Conservation (phyloP, 2,797 vertebrate species). For the Parauchenoglanis ngamensis region DNA sequence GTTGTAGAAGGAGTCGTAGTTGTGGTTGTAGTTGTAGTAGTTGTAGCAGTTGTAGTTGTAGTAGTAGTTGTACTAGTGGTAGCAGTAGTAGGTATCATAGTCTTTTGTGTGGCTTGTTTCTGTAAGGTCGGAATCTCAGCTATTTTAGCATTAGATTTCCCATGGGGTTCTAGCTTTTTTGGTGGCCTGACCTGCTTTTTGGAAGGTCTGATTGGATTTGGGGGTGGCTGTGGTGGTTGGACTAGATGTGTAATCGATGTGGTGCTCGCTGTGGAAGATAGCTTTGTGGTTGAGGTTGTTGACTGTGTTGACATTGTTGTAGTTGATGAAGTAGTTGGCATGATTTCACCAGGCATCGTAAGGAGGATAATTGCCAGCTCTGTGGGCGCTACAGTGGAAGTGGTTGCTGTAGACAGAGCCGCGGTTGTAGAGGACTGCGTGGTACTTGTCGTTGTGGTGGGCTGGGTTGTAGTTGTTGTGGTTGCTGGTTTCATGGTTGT, state of each 20-base stretch:
- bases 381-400: constrained; percentile 18
- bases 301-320: constrained; percentile 20
- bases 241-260: constrained; percentile 13
- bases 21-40: neutral
- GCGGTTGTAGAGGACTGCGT: constrained; percentile 26
- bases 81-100: neutral
- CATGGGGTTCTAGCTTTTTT: constrained; percentile 65
- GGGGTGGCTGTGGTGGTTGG: neutral
- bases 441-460: neutral
- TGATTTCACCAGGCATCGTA: constrained; percentile 9
- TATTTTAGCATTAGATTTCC: constrained; percentile 18
- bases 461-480: constrained; percentile 9
- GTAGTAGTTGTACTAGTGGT: constrained; percentile 14
- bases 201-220: constrained; percentile 52
- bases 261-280: neutral
- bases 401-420: constrained; percentile 31
- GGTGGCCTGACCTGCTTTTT: constrained; percentile 66
- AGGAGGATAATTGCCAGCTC: constrained; percentile 50
- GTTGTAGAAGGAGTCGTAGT: neutral
- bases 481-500: constrained; percentile 40
- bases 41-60: neutral
- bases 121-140: constrained; percentile 45
- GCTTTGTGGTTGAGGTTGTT: neutral
- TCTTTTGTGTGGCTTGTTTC: constrained; percentile 9
- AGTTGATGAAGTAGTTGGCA: constrained; percentile 19